Base-by-base conservation (phyloP, 2,888 invertebrate species). In the Xanthia togata region DNA sequence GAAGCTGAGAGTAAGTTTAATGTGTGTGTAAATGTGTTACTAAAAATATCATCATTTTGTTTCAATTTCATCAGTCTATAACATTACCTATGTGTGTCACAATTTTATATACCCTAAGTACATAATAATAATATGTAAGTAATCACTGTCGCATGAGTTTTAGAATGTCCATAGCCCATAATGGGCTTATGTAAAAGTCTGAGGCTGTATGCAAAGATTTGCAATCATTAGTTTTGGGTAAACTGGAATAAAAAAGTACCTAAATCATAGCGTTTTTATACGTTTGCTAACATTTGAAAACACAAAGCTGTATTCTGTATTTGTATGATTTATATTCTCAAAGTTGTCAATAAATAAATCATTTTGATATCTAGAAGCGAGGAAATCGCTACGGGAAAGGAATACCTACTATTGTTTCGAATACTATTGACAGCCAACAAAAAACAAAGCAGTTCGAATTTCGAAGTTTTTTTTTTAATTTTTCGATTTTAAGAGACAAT, bases 1-100 rank as follows among this genome's bases (percentile, higher is more conserved):
- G 70, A 63, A 68, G 59, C 64, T 20, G 70, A 84, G 68, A 59
- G 82, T 82, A 82, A 82, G 82, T 82, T 84, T 53, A 23, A 60
- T 64, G 67, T 80, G 62, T 70, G 70, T 70, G 17, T 79, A 44
- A 63, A 62, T 57, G 70, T 80, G 81, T 75, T 64, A 85, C 68
- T 82, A 85, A 82, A 81, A 70, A 12, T 31, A 50, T 74, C 11
- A 38, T 67, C 1, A 60, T 60, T 81, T 31, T 71, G 59, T 72
- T 20, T 62, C 17, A 23, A 50, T 78, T 23, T 70, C 67, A 79
- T 82, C 14, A 44, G 79, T 82, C 14, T 68, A 4, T 72, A 83
- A 79, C 59, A 72, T 60, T 69, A 23, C 14, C 12, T 23, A 4
- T 31, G 14, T 68, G 57, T 64, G 23, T 47, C 53, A 31, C 38